phyloP scores from a whole-genome alignment of 1,140 invertebrate species.

The Penaeus japonicus region DNA sequence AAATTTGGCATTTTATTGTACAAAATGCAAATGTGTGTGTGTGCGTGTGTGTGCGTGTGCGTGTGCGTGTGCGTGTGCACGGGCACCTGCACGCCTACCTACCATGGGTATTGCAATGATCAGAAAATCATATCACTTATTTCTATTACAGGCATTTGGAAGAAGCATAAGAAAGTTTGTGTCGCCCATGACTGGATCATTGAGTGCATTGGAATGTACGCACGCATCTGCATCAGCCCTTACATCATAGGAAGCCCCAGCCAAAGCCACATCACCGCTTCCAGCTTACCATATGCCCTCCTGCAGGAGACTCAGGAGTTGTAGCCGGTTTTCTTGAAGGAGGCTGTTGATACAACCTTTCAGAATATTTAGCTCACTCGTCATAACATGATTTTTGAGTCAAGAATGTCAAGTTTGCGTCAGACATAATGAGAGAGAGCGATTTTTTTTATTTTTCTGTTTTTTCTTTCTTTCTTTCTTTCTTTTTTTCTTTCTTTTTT shows the following conservation, averaged over 20 bases:
- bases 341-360: too few species aligned
- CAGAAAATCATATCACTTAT: background rate
- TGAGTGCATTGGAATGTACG: constrained; percentile 31
- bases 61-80: background rate
- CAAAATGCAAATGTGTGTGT: constrained; percentile 2
- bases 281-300: background rate
- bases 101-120: background rate
- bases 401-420: too few species aligned
- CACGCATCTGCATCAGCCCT: constrained; percentile 20
- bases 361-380: too few species aligned
- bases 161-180: constrained; percentile 11
- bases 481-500: too few species aligned
- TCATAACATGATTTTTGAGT: too few species aligned
- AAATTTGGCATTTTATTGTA: too few species aligned
- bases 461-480: too few species aligned
- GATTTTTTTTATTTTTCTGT: too few species aligned
- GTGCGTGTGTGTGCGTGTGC: background rate
- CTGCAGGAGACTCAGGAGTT: constrained; percentile 29
- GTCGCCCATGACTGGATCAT: constrained; percentile 32
- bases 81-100: too few species aligned
- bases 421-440: too few species aligned
- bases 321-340: background rate
- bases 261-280: background rate
- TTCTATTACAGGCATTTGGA: background rate
- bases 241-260: constrained; percentile 18